phyloP scores from a whole-genome alignment of 2,888 invertebrate species.

The Asteroscopus sphinx region DNA sequence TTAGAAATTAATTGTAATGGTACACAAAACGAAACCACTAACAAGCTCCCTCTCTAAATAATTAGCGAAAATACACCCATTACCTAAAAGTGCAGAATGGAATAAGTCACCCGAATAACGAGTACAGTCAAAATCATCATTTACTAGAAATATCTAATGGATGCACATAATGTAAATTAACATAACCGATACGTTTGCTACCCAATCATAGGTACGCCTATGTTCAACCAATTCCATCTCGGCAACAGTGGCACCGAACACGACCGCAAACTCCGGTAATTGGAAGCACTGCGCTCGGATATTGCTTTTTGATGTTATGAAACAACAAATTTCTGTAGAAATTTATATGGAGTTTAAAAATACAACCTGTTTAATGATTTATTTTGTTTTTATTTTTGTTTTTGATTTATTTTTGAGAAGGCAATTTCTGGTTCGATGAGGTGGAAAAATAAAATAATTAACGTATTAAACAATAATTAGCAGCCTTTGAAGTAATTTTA shows the following conservation, averaged over 20 bases:
- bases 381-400: too few species aligned
- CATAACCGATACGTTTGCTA: constrained; percentile 45
- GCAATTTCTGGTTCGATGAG: not conserved
- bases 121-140: constrained; percentile 29
- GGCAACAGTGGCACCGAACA: constrained; percentile 63
- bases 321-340: constrained; percentile 55
- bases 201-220: constrained; percentile 33
- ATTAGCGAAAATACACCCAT: constrained; percentile 1
- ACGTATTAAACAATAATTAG: too few species aligned
- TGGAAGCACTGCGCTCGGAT: constrained; percentile 70
- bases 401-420: not conserved
- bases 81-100: constrained; percentile 20
- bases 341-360: constrained; percentile 22
- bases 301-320: constrained; percentile 72
- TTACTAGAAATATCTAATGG: constrained; percentile 31
- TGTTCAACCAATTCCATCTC: constrained; percentile 68
- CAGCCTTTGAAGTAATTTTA: too few species aligned
- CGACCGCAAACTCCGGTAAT: constrained; percentile 76
- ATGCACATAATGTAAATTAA: constrained; percentile 43
- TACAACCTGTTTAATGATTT: not conserved
- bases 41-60: constrained; percentile 6
- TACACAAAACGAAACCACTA: not conserved
- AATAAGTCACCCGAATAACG: constrained; percentile 12
- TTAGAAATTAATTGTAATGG: not conserved
- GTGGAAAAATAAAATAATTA: not conserved